Base-by-base conservation (phyloP, 2,888 invertebrate species). In the Machimus atricapillus region DNA sequence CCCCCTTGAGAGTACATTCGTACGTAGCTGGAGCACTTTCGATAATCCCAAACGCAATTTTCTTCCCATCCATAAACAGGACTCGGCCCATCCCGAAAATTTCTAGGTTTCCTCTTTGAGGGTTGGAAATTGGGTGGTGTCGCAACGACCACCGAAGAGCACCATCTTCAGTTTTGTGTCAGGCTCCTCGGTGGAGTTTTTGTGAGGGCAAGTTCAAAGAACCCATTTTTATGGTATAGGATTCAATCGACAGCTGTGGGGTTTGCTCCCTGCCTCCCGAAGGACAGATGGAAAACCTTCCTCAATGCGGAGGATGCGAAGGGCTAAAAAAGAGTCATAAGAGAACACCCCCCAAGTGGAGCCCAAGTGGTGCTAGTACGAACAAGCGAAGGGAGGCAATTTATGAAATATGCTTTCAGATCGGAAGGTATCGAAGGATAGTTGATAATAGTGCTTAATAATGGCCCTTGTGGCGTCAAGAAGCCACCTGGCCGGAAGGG, bases 11-110 rank as follows among this genome's bases (percentile, higher is more conserved):
- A 8, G 43, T 66, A 66, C 12, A 66, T 66, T 66, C 66, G 66
- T 23, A 66, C 23, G 23, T 27, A 66, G 66, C 66, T 66, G 8
- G 23, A 34, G 82, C 58, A 82, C 58, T 82, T 58, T 58, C 58
- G 66, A 82, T 82, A 82, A 82, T 82, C 82, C 58, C 82, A 82
- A 82, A 82, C 82, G 82, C 58, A 58, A 58, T 82, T 58, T 82
- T 82, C 58, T 27, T 27, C 82, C 82, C 46, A 82, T 82, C 82
- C 19, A 58, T 82, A 82, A 58, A 31, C 34, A 58, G 37, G 34
- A 37, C 58, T 66, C 12, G 12, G 66, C 56, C 56, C 27, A 14
- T 56, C n/a, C 31, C 81, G 7, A 81, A 81, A 81, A 58, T 34
- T 19, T 58, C 66, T 66, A 52, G 56, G 37, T 37, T 82, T 82